Conservation (phyloP, 2,888 invertebrate genomes). For the Bombylius discolor region DNA sequence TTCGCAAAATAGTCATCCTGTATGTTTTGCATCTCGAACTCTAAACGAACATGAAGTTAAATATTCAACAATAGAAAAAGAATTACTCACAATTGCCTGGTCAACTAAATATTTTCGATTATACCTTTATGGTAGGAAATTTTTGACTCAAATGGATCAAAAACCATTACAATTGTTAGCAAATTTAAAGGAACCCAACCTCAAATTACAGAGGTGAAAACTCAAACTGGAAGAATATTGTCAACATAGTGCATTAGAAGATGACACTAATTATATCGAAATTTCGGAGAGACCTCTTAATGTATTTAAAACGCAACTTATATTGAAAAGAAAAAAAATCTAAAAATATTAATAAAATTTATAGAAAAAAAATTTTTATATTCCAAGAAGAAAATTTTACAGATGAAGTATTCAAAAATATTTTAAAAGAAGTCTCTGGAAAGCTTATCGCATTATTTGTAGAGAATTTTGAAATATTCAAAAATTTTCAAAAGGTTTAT, state of each 20-base stretch:
- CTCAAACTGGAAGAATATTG: constrained; percentile 21
- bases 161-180: constrained; percentile 22
- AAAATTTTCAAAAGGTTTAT: too few species aligned
- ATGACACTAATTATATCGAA: not conserved
- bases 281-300: not conserved
- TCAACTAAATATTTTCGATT: constrained; percentile 23
- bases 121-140: constrained; percentile 10
- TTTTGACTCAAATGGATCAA: constrained; percentile 11
- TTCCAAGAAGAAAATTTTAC: not conserved
- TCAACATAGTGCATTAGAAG: not conserved
- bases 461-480: too few species aligned
- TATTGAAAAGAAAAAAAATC: not conserved
- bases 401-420: not conserved
- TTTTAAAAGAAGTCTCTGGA: not conserved
- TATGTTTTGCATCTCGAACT: constrained; percentile 6
- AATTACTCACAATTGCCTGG: constrained; percentile 11
- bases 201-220: constrained; percentile 23
- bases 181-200: constrained; percentile 12
- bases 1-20: constrained; percentile 7
- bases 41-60: constrained; percentile 4
- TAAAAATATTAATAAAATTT: not conserved
- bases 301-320: not conserved
- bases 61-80: constrained; percentile 10
- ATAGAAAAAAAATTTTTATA: not conserved
- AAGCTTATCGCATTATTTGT: too few species aligned